Evolutionary conservation across 2,888 invertebrate species (phyloP).

Genomic region (Lingula anatina): DNA sequence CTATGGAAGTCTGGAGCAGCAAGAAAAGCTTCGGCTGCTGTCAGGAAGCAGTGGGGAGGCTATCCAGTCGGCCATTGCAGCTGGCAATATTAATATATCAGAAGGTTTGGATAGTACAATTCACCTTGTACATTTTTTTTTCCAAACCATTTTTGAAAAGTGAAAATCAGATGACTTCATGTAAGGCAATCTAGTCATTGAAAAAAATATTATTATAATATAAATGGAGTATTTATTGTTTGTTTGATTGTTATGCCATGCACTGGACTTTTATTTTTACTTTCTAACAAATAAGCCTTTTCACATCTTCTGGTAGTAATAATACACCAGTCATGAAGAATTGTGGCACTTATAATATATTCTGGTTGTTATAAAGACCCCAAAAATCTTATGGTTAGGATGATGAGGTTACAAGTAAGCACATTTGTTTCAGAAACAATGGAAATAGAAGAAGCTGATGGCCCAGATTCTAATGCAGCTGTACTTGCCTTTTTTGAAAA

Average conservation of each 20-base stretch:
- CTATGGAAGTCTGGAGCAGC: constrained; percentile 85
- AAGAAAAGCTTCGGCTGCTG: constrained; percentile 55
- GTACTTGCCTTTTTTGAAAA: constrained; percentile 94
- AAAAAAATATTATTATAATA: too few species aligned
- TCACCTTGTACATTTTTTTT: background rate
- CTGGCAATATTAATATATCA: constrained; percentile 65
- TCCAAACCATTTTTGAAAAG: too few species aligned
- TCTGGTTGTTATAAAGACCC: background rate
- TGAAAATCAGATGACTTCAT: too few species aligned
- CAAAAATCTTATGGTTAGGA: too few species aligned
- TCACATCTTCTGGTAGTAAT: background rate
- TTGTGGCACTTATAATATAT: background rate
- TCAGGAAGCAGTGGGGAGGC: constrained; percentile 47
- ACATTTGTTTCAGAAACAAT: constrained; percentile 60
- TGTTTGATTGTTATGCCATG: constrained; percentile 1
- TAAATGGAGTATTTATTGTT: background rate
- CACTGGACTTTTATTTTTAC: background rate
- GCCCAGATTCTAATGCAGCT: constrained; percentile 83
- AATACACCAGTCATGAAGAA: background rate
- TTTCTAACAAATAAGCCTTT: too few species aligned
- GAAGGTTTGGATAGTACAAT: constrained; percentile 23
- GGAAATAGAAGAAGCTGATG: constrained; percentile 81
- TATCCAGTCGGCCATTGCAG: constrained; percentile 58
- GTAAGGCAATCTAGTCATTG: too few species aligned
- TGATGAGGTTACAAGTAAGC: background rate